Evolutionary conservation across 2,113 vertebrate genomes (phyloP).

Genomic region (Odobenus rosmarus): DNA sequence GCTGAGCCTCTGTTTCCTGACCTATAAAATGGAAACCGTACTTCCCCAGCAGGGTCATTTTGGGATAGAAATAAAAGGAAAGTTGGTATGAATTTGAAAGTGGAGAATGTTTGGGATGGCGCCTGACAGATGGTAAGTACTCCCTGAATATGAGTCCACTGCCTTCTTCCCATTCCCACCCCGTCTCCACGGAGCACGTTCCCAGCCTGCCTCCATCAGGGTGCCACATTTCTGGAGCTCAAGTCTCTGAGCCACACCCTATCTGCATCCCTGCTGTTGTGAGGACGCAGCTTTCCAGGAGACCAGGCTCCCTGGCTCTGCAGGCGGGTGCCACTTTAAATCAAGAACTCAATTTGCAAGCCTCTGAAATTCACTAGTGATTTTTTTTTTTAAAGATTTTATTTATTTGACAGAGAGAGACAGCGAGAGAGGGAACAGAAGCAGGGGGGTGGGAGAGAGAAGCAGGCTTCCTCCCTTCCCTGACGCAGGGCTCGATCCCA

Average conservation of each 20-base stretch:
- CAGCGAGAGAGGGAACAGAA: no score
- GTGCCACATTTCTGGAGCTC: accelerated
- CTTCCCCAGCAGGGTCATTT: not conserved
- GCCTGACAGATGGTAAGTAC: not conserved
- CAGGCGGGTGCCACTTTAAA: not conserved
- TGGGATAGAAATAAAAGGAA: not conserved
- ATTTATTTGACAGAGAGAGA: no score
- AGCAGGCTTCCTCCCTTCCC: no score
- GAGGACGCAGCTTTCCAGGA: not conserved
- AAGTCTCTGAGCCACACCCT: not conserved
- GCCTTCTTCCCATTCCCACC: not conserved
- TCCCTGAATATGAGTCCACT: not conserved
- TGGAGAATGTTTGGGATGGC: not conserved
- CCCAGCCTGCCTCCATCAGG: not conserved
- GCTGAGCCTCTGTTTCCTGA: slow-evolving; percentile 19
- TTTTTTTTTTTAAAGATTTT: no score
- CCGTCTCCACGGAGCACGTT: accelerated
- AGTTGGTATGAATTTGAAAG: not conserved
- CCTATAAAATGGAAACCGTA: not conserved
- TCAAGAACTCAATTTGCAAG: not conserved
- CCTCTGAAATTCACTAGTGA: not conserved
- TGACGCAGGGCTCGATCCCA: no score
- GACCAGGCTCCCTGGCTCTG: not conserved
- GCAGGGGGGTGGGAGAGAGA: no score
- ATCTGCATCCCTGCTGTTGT: not conserved